These are phyloP conservation scores for Lacanobia oleracea DNA, from an alignment of 2,888 invertebrate species.

Conservation along the genomic window DNA sequence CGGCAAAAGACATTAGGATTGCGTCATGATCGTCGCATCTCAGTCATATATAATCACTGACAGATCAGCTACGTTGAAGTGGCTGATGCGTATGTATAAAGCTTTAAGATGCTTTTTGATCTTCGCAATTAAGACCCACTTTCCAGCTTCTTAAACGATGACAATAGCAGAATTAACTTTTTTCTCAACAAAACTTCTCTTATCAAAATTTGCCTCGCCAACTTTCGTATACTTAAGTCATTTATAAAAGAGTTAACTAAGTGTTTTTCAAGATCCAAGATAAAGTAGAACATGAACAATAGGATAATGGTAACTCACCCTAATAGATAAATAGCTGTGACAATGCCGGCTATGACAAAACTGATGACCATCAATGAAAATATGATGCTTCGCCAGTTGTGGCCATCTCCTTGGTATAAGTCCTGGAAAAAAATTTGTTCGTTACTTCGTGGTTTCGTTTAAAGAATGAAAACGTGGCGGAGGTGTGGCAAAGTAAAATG, in stretches of 20 bases:
- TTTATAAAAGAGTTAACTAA: slow-evolving; percentile 46
- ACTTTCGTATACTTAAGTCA: slow-evolving; percentile 43
- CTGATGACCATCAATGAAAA: slow-evolving; percentile 96
- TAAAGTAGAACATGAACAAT: slow-evolving; percentile 25
- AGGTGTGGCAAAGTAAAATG: slow-evolving; percentile 55
- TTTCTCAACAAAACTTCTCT: slow-evolving; percentile 41
- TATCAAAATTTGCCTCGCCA: slow-evolving; percentile 50
- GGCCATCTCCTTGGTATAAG: slow-evolving; percentile 95
- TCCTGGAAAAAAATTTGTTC: slow-evolving; percentile 88
- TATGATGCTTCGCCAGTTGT: slow-evolving; percentile 97
- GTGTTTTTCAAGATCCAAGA: slow-evolving; percentile 35
- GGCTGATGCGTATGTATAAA: neutral
- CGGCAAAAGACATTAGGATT: neutral
- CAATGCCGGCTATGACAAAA: slow-evolving; percentile 96
- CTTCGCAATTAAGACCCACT: neutral
- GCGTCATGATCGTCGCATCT: neutral
- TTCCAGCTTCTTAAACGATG: slow-evolving; percentile 28
- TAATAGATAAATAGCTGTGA: slow-evolving; percentile 96
- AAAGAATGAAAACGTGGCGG: slow-evolving; percentile 3
- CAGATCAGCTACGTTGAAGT: neutral
- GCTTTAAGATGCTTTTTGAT: slow-evolving; percentile 29
- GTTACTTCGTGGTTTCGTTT: neutral
- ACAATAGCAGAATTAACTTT: slow-evolving; percentile 50
- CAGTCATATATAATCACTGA: neutral
- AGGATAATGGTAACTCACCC: slow-evolving; percentile 89